These are phyloP conservation scores for Sebastes vulpes DNA, from an alignment of 2,797 vertebrate species.

Conservation along the genomic window DNA sequence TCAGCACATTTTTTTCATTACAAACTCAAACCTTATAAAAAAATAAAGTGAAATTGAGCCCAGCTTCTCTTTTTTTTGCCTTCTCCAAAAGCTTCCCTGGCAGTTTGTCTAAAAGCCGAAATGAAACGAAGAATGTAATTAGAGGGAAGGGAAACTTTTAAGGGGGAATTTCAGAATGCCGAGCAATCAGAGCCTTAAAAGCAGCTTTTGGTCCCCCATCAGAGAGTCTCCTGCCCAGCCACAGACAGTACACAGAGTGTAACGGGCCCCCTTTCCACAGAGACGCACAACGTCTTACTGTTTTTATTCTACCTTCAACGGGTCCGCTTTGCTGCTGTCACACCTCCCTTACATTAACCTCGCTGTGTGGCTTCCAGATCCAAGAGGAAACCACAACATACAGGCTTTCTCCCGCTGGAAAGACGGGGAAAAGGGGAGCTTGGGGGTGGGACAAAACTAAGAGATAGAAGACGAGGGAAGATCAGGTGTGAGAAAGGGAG, in stretches of 20 bases:
- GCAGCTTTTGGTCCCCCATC: conserved; percentile 75
- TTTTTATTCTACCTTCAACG: conserved; percentile 61
- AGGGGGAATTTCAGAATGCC: conserved; percentile 79
- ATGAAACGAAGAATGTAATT: conserved; percentile 85
- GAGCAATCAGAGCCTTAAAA: conserved; percentile 82
- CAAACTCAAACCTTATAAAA: conserved; percentile 79
- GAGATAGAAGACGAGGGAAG: conserved; percentile 38
- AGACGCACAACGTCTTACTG: conserved; percentile 43
- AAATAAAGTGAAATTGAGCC: conserved; percentile 77
- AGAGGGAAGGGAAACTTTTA: conserved; percentile 80
- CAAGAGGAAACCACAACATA: conserved; percentile 65
- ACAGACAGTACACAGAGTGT: conserved; percentile 62
- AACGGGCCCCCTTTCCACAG: conserved; percentile 43
- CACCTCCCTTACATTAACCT: conserved; percentile 67
- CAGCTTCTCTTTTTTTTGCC: conserved; percentile 53
- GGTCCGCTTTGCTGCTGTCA: conserved; percentile 63
- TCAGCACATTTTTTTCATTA: conserved; percentile 81
- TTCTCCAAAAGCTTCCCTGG: conserved; percentile 78
- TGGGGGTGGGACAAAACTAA: conserved; percentile 35
- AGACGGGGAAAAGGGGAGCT: conserved; percentile 46
- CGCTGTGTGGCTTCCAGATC: conserved; percentile 57
- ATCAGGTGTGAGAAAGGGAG: conserved; percentile 65
- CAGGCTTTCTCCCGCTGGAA: conserved; percentile 45
- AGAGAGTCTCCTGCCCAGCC: conserved; percentile 72
- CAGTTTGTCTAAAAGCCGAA: conserved; percentile 80